These are phyloP conservation scores for Osmerus mordax DNA, from an alignment of 2,113 vertebrate species.

Conservation along the genomic window DNA sequence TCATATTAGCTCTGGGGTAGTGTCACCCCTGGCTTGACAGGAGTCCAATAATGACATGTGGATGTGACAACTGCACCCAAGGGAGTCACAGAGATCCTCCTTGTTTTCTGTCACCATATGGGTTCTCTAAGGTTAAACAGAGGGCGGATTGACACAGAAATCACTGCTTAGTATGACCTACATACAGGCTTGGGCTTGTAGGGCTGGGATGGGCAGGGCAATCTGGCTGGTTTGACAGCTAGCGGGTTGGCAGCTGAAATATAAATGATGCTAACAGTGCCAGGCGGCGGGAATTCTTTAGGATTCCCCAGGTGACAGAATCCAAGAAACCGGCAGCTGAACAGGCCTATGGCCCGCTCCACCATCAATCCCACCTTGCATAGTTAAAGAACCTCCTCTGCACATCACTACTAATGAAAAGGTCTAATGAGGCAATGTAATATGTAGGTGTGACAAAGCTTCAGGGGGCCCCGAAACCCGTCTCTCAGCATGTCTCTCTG, in stretches of 20 bases:
- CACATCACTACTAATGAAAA: neutral
- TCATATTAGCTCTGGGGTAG: neutral
- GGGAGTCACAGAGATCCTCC: neutral
- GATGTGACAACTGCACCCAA: no score
- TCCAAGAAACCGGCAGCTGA: neutral
- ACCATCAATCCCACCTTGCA: constrained; percentile 1
- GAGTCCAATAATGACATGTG: no score
- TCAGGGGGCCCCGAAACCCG: no score
- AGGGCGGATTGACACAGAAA: constrained; percentile 15
- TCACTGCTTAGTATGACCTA: constrained; percentile 43
- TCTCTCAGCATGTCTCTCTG: neutral
- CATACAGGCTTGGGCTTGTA: constrained; percentile 32
- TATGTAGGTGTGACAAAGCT: neutral
- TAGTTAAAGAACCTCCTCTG: neutral
- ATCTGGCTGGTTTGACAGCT: constrained; percentile 21
- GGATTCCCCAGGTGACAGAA: constrained; percentile 36
- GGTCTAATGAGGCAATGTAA: neutral
- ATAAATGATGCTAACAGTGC: constrained; percentile 47
- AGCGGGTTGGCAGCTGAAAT: constrained; percentile 46
- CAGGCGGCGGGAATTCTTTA: constrained; percentile 46
- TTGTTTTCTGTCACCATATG: constrained; percentile 18
- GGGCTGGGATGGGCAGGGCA: constrained; percentile 19
- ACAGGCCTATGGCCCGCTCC: neutral
- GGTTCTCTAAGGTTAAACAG: constrained; percentile 15
- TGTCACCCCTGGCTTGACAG: constrained; percentile 10